These are phyloP conservation scores for Pseudeuparius sepicola DNA, from an alignment of 2,888 invertebrate genomes.

Conservation along the genomic window DNA sequence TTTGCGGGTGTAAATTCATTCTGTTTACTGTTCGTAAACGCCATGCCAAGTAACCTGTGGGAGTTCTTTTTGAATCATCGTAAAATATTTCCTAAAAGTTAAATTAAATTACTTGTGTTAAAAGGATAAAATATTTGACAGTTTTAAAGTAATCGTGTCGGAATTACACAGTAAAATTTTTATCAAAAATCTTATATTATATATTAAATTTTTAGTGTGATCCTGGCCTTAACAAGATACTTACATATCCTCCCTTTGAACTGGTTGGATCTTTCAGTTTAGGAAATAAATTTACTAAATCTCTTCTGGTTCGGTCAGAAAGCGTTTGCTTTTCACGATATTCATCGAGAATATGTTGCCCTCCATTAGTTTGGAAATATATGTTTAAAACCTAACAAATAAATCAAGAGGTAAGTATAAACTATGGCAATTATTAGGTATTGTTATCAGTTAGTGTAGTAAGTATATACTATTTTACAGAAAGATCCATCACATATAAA, in stretches of 20 bases:
- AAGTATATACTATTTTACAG: no score
- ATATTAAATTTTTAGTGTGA: no score
- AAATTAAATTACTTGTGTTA: not conserved
- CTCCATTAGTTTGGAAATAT: not conserved
- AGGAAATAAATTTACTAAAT: constrained; percentile 1
- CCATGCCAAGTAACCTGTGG: not conserved
- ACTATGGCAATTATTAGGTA: no score
- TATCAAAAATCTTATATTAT: no score
- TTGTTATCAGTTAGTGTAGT: no score
- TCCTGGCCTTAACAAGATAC: no score
- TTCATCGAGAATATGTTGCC: constrained; percentile 1
- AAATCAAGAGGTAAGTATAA: no score
- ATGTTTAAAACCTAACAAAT: no score
- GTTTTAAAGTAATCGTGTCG: no score
- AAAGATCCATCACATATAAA: no score
- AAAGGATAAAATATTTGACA: not conserved
- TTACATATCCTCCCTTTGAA: constrained; percentile 1
- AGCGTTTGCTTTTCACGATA: not conserved
- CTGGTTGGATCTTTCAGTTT: constrained; percentile 3
- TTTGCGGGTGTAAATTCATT: not conserved
- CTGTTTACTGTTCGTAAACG: not conserved
- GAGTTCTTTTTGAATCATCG: not conserved
- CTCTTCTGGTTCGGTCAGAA: not conserved
- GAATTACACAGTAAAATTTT: no score
- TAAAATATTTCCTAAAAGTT: not conserved